A percentile compares a stretch with the other conserved stretches of the same genome.
phyloP scores from a whole-genome alignment of 2,113 vertebrate genomes.

The Egretta garzetta region DNA sequence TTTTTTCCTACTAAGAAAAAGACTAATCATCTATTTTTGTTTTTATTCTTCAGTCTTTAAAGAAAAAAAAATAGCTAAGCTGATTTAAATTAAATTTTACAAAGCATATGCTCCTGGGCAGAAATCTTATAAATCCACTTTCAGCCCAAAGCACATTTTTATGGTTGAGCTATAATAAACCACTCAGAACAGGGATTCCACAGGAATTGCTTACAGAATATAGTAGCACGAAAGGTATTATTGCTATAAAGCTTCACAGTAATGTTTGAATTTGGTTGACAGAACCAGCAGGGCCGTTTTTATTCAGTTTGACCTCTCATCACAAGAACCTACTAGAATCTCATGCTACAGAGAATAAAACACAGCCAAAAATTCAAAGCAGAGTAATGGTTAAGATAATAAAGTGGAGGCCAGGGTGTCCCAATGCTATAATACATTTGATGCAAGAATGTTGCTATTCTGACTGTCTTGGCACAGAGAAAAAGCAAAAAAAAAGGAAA shows the following conservation, averaged over 20 bases:
- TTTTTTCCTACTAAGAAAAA: neutral
- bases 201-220: slow-evolving; percentile 43
- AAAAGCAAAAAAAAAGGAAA: neutral
- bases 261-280: slow-evolving; percentile 33
- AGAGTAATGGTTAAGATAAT: neutral
- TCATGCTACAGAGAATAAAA: neutral
- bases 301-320: slow-evolving; percentile 31
- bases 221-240: slow-evolving; percentile 42
- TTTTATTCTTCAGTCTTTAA: slow-evolving; percentile 21
- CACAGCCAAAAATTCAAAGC: neutral
- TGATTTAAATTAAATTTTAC: slow-evolving; percentile 73
- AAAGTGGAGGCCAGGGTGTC: neutral
- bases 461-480: neutral
- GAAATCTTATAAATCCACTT: slow-evolving; percentile 58
- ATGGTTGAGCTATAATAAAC: slow-evolving; percentile 47
- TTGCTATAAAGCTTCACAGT: slow-evolving; percentile 9
- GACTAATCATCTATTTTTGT: neutral
- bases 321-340: neutral
- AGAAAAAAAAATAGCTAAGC: slow-evolving; percentile 30
- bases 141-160: slow-evolving; percentile 62
- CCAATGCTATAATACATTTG: neutral
- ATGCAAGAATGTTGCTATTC: neutral
- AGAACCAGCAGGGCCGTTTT: slow-evolving; percentile 25
- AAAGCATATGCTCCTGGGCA: slow-evolving; percentile 40
- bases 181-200: slow-evolving; percentile 44